These are phyloP conservation scores for Ostrea denselamellosa DNA, from an alignment of 1,140 invertebrate genomes.

Conservation along the genomic window DNA sequence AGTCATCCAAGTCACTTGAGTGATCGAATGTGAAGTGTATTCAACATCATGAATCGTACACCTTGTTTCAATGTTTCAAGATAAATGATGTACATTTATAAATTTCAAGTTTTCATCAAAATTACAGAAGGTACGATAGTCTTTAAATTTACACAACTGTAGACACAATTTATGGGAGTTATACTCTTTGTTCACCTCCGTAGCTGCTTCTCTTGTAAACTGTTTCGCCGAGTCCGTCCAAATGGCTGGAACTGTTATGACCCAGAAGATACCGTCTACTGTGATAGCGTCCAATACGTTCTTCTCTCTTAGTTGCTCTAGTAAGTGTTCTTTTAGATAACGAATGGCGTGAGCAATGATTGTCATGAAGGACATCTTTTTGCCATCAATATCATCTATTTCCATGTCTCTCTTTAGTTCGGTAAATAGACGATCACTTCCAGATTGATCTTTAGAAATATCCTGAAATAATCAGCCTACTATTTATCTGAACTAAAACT, in stretches of 20 bases:
- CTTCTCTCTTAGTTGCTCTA: background rate
- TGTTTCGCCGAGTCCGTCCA: conserved; percentile 44
- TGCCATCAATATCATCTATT: conserved; percentile 43
- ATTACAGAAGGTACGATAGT: too few relatives aligned
- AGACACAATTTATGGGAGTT: too few relatives aligned
- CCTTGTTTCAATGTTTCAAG: too few relatives aligned
- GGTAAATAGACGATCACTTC: conserved; percentile 15
- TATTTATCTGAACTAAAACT: background rate
- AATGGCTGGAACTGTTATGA: conserved; percentile 41
- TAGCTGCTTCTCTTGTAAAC: conserved; percentile 46
- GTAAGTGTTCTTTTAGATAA: conserved; percentile 42
- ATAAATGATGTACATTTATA: too few relatives aligned
- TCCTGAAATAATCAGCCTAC: background rate
- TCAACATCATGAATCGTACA: background rate
- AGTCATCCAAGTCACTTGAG: too few relatives aligned
- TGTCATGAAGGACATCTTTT: conserved; percentile 27
- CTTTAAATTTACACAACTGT: too few relatives aligned
- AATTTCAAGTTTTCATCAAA: too few relatives aligned
- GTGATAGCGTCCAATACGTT: background rate
- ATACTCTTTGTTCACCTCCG: background rate
- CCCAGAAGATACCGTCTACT: conserved; percentile 16
- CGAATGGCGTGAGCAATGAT: background rate
- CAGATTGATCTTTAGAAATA: background rate
- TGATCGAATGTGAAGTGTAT: background rate
- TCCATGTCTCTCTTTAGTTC: conserved; percentile 21